A percentile compares a stretch with the other conserved stretches of the same genome.
phyloP scores from a whole-genome alignment of 2,797 vertebrate genomes.

The Gephyroberyx darwinii region DNA sequence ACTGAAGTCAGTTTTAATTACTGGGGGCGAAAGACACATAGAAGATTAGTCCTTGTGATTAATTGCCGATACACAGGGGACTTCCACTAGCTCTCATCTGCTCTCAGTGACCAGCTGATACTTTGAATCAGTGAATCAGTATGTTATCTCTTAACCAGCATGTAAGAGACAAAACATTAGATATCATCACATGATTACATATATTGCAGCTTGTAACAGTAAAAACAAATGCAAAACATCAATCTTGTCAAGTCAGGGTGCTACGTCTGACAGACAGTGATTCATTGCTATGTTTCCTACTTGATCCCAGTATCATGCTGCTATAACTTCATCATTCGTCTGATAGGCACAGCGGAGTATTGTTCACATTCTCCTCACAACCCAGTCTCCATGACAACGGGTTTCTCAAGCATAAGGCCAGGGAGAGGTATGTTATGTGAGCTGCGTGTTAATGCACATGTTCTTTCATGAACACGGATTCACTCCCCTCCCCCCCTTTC shows the following conservation, averaged over 20 bases:
- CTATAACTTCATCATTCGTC: slow-evolving; percentile 53
- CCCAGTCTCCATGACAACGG: slow-evolving; percentile 86
- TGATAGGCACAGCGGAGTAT: slow-evolving; percentile 27
- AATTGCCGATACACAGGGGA: not conserved
- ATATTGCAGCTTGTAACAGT: not conserved
- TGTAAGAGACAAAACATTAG: too few species aligned
- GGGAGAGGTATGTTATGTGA: slow-evolving; percentile 82
- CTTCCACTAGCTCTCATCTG: not conserved
- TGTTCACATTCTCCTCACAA: slow-evolving; percentile 67
- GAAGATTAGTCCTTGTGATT: slow-evolving; percentile 1
- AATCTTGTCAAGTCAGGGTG: not conserved
- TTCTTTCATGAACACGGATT: slow-evolving; percentile 46
- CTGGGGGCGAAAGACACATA: not conserved
- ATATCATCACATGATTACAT: too few species aligned
- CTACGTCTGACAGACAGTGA: not conserved
- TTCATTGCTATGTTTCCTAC: slow-evolving; percentile 16
- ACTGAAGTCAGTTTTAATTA: too few species aligned
- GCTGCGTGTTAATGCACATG: slow-evolving; percentile 79
- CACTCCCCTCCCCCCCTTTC: slow-evolving; percentile 10
- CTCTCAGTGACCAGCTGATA: not conserved
- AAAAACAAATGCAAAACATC: not conserved
- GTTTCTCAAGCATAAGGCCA: slow-evolving; percentile 77
- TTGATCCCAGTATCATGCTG: slow-evolving; percentile 26
- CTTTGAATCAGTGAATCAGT: not conserved
- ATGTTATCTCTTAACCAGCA: too few species aligned